These are phyloP conservation scores for Anguilla obscura DNA, from an alignment of 2,797 vertebrate species.

Conservation along the genomic window DNA sequence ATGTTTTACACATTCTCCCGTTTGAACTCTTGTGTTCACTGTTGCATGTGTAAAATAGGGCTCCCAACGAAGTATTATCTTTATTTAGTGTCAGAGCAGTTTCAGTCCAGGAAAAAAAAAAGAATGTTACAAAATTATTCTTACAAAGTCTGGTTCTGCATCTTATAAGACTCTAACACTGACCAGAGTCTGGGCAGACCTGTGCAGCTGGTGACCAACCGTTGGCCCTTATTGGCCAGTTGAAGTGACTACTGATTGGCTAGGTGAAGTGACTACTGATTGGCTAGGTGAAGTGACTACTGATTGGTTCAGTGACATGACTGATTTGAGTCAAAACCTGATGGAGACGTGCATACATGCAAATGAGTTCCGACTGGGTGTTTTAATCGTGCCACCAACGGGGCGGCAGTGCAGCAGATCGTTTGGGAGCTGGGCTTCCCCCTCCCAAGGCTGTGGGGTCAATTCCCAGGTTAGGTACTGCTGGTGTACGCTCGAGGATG, in stretches of 20 bases:
- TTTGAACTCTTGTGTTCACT: background rate
- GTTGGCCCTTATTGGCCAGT: background rate
- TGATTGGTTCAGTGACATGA: background rate
- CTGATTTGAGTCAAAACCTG: too few species aligned
- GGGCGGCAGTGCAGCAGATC: too few species aligned
- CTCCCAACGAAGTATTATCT: background rate
- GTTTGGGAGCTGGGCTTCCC: too few species aligned
- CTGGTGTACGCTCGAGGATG: too few species aligned
- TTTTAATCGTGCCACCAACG: background rate
- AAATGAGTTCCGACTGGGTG: background rate
- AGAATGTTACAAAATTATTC: background rate
- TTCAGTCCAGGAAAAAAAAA: background rate
- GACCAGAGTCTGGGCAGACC: background rate
- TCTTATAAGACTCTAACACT: background rate
- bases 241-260: background rate
- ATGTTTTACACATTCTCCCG: background rate
- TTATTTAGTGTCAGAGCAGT: background rate
- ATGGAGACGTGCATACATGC: too few species aligned
- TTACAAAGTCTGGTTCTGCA: background rate
- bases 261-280: background rate
- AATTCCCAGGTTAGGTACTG: too few species aligned
- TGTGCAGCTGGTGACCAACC: background rate
- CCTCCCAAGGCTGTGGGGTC: too few species aligned
- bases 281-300: background rate
- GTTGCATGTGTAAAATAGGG: background rate